phyloP scores from a whole-genome alignment of 2,113 vertebrate species.

The Orycteropus afer region DNA sequence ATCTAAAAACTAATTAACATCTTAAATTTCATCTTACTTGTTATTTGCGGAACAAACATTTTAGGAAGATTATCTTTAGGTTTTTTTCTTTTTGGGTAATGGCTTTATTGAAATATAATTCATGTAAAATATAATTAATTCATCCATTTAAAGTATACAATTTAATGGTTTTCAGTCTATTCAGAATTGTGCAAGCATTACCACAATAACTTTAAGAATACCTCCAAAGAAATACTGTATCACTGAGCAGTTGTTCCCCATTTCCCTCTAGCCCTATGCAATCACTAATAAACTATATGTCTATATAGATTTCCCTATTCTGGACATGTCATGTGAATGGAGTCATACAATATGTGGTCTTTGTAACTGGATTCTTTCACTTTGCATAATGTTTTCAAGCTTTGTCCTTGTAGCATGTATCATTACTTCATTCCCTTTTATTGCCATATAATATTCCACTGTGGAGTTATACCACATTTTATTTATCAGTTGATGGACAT shows the following conservation, averaged over 20 bases:
- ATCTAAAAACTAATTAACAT: constrained; percentile 5
- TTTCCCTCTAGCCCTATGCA: not conserved
- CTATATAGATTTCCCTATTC: not conserved
- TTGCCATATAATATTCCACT: not conserved
- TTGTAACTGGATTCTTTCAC: not conserved
- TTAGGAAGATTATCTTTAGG: not conserved
- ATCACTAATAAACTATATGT: not conserved
- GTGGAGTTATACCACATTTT: not conserved
- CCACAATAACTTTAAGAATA: not conserved
- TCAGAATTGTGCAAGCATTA: not conserved
- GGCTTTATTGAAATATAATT: not conserved
- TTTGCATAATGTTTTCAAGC: not conserved
- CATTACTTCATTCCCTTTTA: not conserved
- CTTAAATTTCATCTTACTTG: constrained; percentile 16
- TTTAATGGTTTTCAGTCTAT: not conserved
- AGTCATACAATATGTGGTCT: not conserved
- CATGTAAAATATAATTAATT: not conserved
- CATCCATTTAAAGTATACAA: not conserved
- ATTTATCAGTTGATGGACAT: not conserved
- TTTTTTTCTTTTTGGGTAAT: not conserved
- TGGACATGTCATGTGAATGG: not conserved
- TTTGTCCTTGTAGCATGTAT: not conserved
- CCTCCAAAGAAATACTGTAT: not conserved
- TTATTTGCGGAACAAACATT: constrained; percentile 6
- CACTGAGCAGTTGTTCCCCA: not conserved